Evolutionary conservation across 2,113 vertebrate genomes (phyloP).

Genomic region (Osmerus eperlanus): DNA sequence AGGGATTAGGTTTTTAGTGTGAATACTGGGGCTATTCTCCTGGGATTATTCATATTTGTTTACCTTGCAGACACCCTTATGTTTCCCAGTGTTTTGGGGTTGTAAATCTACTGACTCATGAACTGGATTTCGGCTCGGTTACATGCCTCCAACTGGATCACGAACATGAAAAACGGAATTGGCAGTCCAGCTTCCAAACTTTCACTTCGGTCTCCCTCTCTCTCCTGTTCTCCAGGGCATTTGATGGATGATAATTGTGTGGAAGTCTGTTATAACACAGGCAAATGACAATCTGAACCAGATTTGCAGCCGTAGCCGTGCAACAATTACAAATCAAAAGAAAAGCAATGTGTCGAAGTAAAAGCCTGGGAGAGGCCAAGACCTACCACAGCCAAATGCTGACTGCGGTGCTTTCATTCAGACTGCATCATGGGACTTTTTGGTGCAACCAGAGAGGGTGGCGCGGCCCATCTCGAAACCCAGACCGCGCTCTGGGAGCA

Average conservation of each 20-base stretch:
- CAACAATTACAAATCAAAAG: not conserved
- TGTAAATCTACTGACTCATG: not conserved
- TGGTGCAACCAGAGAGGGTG: constrained; percentile 43
- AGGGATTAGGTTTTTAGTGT: constrained; percentile 10
- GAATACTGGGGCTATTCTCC: constrained; percentile 6
- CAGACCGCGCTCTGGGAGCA: constrained; percentile 23
- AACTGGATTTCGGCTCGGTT: not conserved
- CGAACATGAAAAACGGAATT: not conserved
- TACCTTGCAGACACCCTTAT: constrained; percentile 1
- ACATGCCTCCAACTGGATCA: not conserved
- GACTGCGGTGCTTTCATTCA: constrained; percentile 17
- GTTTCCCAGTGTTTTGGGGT: not conserved
- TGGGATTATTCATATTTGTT: constrained; percentile 14
- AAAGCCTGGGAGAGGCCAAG: not conserved
- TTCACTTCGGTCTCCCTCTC: not conserved
- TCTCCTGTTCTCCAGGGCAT: not conserved
- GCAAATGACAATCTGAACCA: constrained; percentile 10
- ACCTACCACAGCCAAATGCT: constrained; percentile 27
- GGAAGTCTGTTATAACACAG: constrained; percentile 8
- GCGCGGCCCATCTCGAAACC: constrained; percentile 6
- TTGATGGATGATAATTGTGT: constrained; percentile 1
- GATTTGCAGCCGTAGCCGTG: constrained; percentile 1
- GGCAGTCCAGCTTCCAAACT: not conserved
- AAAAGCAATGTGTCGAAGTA: not conserved
- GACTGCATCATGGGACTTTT: constrained; percentile 29